Conservation (phyloP, 2,888 invertebrate genomes). For the Scaptomyza reducta region DNA sequence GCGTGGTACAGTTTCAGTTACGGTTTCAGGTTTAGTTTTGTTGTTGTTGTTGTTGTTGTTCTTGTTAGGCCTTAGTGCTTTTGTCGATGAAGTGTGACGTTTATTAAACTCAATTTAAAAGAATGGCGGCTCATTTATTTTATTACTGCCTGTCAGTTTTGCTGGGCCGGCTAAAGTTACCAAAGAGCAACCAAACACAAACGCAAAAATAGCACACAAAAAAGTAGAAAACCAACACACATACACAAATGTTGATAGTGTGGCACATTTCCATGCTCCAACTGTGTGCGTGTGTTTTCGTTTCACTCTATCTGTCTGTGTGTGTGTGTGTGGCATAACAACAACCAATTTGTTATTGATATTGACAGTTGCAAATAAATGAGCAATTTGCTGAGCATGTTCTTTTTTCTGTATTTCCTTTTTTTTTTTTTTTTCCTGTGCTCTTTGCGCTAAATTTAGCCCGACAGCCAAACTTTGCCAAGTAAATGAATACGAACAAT, state of each 20-base stretch:
- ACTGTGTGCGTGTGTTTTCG: conserved; percentile 24
- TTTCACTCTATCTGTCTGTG: conserved; percentile 30
- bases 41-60: conserved; percentile 3
- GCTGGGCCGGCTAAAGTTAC: conserved; percentile 55
- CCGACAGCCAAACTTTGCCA: conserved; percentile 12
- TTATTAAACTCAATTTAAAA: conserved; percentile 80
- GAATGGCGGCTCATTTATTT: conserved; percentile 80
- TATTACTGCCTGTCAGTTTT: conserved; percentile 76
- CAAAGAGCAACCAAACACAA: conserved; percentile 60
- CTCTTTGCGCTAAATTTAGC: conserved; percentile 51
- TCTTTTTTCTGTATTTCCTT: conserved; percentile 15
- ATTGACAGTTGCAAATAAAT: conserved; percentile 80
- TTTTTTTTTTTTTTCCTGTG: not conserved
- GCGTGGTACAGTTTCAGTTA: conserved; percentile 64
- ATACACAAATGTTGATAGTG: conserved; percentile 66
- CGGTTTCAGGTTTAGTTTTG: conserved; percentile 38
- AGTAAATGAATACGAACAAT: conserved; percentile 32
- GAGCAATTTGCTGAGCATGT: conserved; percentile 72
- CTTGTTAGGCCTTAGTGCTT: conserved; percentile 64
- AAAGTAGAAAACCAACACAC: conserved; percentile 1
- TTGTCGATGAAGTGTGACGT: conserved; percentile 79
- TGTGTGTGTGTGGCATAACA: conserved; percentile 70
- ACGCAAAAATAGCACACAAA: conserved; percentile 20
- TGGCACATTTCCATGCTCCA: conserved; percentile 60
- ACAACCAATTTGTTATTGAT: conserved; percentile 80